These are phyloP conservation scores for Mimachlamys varia DNA, from an alignment of 2,888 invertebrate genomes.

Conservation along the genomic window DNA sequence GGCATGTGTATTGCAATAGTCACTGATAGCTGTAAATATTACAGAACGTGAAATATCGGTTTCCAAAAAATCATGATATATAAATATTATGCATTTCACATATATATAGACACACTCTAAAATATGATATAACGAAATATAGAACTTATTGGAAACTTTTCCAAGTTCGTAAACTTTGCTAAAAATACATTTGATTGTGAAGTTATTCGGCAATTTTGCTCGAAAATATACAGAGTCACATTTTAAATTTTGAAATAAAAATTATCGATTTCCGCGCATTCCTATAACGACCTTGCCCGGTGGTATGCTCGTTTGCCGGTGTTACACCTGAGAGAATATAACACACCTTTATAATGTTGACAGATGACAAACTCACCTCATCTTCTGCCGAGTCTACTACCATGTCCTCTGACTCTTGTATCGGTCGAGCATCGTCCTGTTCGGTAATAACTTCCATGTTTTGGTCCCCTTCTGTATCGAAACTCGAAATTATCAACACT, in stretches of 20 bases:
- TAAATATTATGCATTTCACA: not conserved
- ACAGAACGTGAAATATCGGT: constrained; percentile 11
- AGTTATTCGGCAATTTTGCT: not conserved
- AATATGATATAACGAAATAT: not conserved
- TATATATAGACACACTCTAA: not conserved
- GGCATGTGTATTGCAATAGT: constrained; percentile 21
- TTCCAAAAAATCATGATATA: not conserved
- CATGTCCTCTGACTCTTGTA: not conserved
- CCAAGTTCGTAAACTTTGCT: not conserved
- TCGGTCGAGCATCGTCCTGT: constrained; percentile 10
- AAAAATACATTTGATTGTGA: not conserved
- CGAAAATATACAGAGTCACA: not conserved
- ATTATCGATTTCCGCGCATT: constrained; percentile 25
- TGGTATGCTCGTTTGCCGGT: not conserved
- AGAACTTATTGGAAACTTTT: not conserved
- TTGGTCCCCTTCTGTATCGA: constrained; percentile 5
- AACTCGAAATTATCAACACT: constrained; percentile 4
- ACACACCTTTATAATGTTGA: constrained; percentile 25
- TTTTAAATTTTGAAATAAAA: not conserved
- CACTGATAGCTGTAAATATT: too few relatives aligned
- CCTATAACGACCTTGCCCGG: constrained; percentile 19
- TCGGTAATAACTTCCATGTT: constrained; percentile 21
- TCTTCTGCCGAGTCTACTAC: not conserved
- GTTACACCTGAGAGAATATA: not conserved
- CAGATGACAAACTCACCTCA: constrained; percentile 29